Evolutionary conservation across 2,113 vertebrate genomes (phyloP), one percentile per base, ranked within the genome.

Genomic region (Notarius lentiginosus): DNA sequence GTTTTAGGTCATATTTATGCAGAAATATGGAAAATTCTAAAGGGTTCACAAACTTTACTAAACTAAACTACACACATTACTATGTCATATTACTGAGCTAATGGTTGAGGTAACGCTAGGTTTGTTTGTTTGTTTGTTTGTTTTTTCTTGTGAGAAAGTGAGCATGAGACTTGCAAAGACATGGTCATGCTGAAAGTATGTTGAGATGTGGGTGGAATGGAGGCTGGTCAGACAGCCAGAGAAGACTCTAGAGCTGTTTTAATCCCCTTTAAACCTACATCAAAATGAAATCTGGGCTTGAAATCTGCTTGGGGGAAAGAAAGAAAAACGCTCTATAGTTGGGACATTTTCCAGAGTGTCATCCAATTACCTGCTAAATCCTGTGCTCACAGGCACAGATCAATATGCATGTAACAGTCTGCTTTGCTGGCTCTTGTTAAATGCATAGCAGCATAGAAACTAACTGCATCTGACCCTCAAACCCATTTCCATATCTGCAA

Each of bases 401-500:
- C 82, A 86, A 89, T 83, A 79, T 47, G 63, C 41, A 30, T 53
- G 55, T 79, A 87, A 84, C 72, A 70, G 30, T 73, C 76, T 70
- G 30, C 61, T 51, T 82, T 24, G 66, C 12, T 60, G 47, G 66
- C 77, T 72, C 51, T 61, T 9, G 61, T 24, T 56, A 49, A 47
- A 84, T 61, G 61, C 72, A 84, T 70, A 70, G 55, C 70, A 87
- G 61, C 76, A 15, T 2, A 51, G 30, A 79, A 68, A 75, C 53
- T 47, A 7, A 24, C 17, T 47, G 18, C 15, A 1, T 41, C 75
- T 56, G 9, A 24, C 2, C 14, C 30, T 80, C 30, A 70, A 7
- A 60, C 9, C 7, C 77, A 51, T 34, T 7, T 47, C 22, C 27
- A 12, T 60, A 27, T 75, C 41, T 85, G 58, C 20, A 79, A 65